Percentiles rank a stretch among this genome's conserved stretches.
Evolutionary conservation across 2,113 vertebrate genomes (phyloP).

Genomic region (Thalassarche chlororhynchos): DNA sequence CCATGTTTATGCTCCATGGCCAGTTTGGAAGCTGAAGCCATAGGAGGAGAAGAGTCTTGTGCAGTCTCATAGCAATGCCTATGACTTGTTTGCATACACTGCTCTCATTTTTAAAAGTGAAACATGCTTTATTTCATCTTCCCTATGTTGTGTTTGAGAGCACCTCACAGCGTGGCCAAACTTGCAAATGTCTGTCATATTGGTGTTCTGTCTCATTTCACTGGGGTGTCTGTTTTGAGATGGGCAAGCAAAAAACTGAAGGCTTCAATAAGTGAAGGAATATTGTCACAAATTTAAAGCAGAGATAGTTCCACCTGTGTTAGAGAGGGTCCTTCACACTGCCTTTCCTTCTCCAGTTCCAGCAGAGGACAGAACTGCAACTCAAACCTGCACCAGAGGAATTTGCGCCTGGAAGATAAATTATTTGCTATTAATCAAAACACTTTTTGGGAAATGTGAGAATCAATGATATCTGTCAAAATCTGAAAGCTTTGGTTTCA

Average conservation of each 20-base stretch:
- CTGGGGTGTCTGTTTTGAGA: background rate
- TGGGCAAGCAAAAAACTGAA: background rate
- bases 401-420: background rate
- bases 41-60: background rate
- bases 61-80: background rate
- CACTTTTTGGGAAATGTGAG: background rate
- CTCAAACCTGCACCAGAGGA: background rate
- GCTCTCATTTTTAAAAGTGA: background rate
- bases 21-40: background rate
- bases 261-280: background rate
- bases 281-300: background rate
- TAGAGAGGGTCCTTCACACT: background rate
- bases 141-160: fast-evolving
- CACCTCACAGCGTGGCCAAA: background rate
- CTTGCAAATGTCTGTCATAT: background rate
- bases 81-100: background rate
- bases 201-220: background rate
- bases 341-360: background rate
- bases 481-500: background rate
- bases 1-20: background rate
- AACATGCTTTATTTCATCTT: background rate
- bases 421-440: background rate
- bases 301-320: background rate
- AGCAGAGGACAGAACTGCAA: background rate
- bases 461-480: background rate